A percentile compares a stretch with the other conserved stretches of the same genome.
Evolutionary conservation across 2,888 invertebrate genomes (phyloP).

Genomic region (Caenorhabditis macrosperma): DNA sequence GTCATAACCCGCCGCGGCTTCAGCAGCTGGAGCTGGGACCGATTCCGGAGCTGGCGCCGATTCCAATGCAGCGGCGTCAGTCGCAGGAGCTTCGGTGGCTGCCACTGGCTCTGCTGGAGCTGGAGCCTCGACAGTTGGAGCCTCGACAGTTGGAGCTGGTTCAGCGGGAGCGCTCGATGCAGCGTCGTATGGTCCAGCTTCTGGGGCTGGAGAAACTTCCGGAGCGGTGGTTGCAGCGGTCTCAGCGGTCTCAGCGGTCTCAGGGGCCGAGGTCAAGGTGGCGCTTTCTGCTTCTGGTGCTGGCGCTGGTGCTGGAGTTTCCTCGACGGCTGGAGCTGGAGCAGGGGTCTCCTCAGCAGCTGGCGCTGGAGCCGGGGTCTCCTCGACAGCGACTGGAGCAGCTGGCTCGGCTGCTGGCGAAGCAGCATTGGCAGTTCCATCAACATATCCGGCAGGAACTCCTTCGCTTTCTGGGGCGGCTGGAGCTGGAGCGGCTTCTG

Average conservation of each 20-base stretch:
- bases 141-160: constrained; percentile 16
- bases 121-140: constrained; percentile 22
- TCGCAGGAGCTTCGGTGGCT: constrained; percentile 32
- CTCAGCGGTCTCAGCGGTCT: constrained; percentile 16
- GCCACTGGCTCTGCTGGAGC: constrained; percentile 17
- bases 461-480: constrained; percentile 23
- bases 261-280: constrained; percentile 7
- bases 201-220: constrained; percentile 21
- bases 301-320: constrained; percentile 29
- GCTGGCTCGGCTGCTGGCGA: constrained; percentile 22
- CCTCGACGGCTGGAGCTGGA: constrained; percentile 31
- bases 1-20: constrained; percentile 17
- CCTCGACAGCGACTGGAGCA: constrained; percentile 17
- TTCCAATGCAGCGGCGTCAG: constrained; percentile 25
- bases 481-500: constrained; percentile 21
- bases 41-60: constrained; percentile 43
- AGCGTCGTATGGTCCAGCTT: not conserved
- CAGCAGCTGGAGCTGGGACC: constrained; percentile 33
- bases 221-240: constrained; percentile 11
- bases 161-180: constrained; percentile 2
- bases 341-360: constrained; percentile 17
- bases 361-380: constrained; percentile 29
- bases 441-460: constrained; percentile 31
- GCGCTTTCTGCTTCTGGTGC: constrained; percentile 11
- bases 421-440: constrained; percentile 34